A percentile compares a stretch with the other conserved stretches of the same genome.
Evolutionary conservation across 2,113 vertebrate genomes (phyloP).

Genomic region (Ciconia boyciana): DNA sequence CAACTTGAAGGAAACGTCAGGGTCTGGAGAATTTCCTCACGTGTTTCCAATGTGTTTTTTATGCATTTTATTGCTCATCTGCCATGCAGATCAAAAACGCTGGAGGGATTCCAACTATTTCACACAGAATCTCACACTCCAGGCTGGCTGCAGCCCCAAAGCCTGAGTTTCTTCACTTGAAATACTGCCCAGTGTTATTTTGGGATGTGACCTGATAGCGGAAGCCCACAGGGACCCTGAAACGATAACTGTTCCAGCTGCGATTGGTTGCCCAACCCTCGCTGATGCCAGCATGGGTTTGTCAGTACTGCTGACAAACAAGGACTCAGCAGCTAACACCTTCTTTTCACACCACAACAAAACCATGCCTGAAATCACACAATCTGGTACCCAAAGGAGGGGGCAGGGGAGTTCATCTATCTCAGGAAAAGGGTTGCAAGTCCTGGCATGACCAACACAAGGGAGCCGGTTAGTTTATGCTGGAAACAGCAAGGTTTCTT

Average conservation of each 20-base stretch:
- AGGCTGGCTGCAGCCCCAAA: conserved; percentile 91
- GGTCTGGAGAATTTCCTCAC: conserved; percentile 82
- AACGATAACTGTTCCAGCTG: conserved; percentile 74
- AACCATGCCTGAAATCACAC: conserved; percentile 54
- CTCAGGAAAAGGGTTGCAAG: conserved; percentile 21
- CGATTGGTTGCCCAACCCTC: conserved; percentile 60
- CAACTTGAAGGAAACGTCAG: conserved; percentile 74
- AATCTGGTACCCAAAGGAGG: not conserved
- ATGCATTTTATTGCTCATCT: conserved; percentile 93
- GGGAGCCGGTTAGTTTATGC: not conserved
- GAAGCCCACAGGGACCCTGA: conserved; percentile 88
- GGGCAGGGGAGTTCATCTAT: not conserved
- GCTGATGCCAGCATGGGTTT: conserved; percentile 69
- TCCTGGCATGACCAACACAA: not conserved
- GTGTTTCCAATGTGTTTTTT: conserved; percentile 88
- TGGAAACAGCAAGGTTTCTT: not conserved
- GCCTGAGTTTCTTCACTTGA: conserved; percentile 92
- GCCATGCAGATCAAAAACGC: conserved; percentile 82
- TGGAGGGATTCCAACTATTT: conserved; percentile 92
- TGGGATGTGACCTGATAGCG: conserved; percentile 92
- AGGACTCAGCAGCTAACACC: conserved; percentile 59
- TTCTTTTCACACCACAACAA: conserved; percentile 65
- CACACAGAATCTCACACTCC: conserved; percentile 92
- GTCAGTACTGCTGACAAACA: conserved; percentile 62
- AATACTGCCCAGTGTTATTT: conserved; percentile 94